A percentile compares a stretch with the other conserved stretches of the same genome.
phyloP scores from a whole-genome alignment of 2,113 vertebrate genomes.

The Arizona elegans region DNA sequence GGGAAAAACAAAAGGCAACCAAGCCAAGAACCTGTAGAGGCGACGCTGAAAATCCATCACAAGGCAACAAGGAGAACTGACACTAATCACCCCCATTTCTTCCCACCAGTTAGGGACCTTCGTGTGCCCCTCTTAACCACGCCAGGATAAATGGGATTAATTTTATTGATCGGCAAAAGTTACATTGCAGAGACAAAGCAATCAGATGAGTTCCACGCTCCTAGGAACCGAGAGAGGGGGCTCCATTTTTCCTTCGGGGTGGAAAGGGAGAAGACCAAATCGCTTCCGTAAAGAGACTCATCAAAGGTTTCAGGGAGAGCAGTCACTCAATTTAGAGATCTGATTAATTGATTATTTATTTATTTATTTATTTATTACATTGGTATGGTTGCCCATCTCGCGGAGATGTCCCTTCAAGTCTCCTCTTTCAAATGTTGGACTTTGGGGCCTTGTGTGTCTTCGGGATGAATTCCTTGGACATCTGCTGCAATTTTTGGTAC shows the following conservation, averaged over 20 bases:
- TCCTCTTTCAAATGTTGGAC: not conserved
- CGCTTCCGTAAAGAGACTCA: not conserved
- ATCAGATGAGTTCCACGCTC: not conserved
- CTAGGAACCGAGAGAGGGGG: not conserved
- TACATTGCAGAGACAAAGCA: not conserved
- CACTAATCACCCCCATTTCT: conserved; percentile 54
- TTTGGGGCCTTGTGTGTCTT: not conserved
- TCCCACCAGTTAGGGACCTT: conserved; percentile 39
- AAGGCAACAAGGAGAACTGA: conserved; percentile 51
- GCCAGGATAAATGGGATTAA: conserved; percentile 18
- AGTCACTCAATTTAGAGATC: not conserved
- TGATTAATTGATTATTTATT: not conserved
- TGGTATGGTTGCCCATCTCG: not conserved
- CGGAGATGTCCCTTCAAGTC: too few relatives aligned
- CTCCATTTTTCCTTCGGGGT: not conserved
- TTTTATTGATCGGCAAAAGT: conserved; percentile 30
- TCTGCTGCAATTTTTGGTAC: not conserved
- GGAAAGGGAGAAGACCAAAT: not conserved
- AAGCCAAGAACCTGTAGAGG: conserved; percentile 47
- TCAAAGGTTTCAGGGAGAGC: not conserved
- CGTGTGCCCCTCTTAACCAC: not conserved
- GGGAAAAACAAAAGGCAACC: conserved; percentile 66
- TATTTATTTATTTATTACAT: not conserved
- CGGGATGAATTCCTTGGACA: not conserved
- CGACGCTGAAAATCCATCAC: conserved; percentile 43